A percentile compares a stretch with the other conserved stretches of the same genome.
Evolutionary conservation across 2,113 vertebrate genomes (phyloP).

Genomic region (Marmota monax): DNA sequence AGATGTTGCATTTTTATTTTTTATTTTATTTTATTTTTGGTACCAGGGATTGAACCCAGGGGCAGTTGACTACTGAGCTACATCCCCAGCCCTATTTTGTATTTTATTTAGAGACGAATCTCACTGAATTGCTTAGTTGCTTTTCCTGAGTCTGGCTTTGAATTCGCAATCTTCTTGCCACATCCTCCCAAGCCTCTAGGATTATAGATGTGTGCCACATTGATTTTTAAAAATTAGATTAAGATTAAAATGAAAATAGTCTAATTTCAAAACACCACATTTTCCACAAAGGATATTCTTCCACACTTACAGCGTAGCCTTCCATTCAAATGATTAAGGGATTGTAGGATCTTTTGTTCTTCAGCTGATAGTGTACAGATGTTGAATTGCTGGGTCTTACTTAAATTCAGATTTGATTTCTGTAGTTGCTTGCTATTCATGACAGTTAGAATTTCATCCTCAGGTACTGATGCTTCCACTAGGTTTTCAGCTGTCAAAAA

Average conservation of each 20-base stretch:
- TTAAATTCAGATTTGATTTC: constrained; percentile 69
- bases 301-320: constrained; percentile 91
- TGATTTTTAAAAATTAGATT: constrained; percentile 10
- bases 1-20: constrained; percentile 31
- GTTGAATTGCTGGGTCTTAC: constrained; percentile 43
- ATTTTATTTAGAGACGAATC: too few species aligned
- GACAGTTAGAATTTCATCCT: constrained; percentile 84
- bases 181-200: too few species aligned
- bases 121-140: too few species aligned
- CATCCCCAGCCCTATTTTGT: too few species aligned
- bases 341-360: constrained; percentile 93
- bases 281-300: background rate
- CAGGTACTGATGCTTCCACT: constrained; percentile 77
- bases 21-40: too few species aligned
- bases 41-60: too few species aligned
- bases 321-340: constrained; percentile 91
- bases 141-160: too few species aligned
- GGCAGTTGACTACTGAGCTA: too few species aligned
- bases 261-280: background rate
- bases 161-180: too few species aligned
- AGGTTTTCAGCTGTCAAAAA: constrained; percentile 87
- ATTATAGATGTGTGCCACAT: too few species aligned
- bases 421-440: constrained; percentile 83
- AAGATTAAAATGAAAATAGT: constrained; percentile 40
- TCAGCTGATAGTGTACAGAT: constrained; percentile 89